Percentiles rank a stretch among this genome's conserved stretches.
Evolutionary conservation across 2,888 invertebrate genomes (phyloP).

Genomic region (Keiferia lycopersicella): DNA sequence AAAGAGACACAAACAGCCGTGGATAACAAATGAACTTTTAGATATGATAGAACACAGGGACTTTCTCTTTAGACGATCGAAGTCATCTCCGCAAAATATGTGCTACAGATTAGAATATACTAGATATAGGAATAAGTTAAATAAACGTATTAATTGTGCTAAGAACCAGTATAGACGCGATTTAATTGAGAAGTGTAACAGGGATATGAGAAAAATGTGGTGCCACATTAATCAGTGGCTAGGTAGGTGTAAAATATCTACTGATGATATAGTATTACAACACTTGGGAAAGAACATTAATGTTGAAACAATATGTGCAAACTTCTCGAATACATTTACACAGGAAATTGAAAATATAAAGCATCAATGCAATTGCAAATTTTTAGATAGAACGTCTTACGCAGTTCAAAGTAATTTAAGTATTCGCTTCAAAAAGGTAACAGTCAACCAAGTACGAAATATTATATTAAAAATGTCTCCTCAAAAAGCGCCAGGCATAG

Average conservation of each 20-base stretch:
- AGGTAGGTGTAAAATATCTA: slow-evolving; percentile 24
- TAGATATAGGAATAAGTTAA: neutral
- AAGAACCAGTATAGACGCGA: neutral
- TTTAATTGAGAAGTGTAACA: neutral
- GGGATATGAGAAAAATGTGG: slow-evolving; percentile 6
- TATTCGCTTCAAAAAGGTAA: neutral
- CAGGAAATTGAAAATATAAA: slow-evolving; percentile 29
- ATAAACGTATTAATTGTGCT: slow-evolving; percentile 5
- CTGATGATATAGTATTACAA: slow-evolving; percentile 26
- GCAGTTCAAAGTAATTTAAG: slow-evolving; percentile 10
- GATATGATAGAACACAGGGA: neutral
- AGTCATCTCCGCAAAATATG: neutral
- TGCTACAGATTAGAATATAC: slow-evolving; percentile 3
- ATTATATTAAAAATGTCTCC: neutral
- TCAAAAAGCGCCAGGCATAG: neutral
- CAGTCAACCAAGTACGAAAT: neutral
- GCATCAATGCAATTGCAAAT: slow-evolving; percentile 18
- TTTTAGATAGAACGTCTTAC: slow-evolving; percentile 24
- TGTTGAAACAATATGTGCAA: slow-evolving; percentile 24
- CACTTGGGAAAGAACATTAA: slow-evolving; percentile 7
- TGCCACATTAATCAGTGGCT: slow-evolving; percentile 27
- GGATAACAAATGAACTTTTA: neutral
- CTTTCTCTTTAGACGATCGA: neutral
- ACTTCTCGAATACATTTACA: slow-evolving; percentile 30
- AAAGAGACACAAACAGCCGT: neutral